Conservation (phyloP, 2,888 invertebrate genomes). For the Dendrolimus pini region DNA sequence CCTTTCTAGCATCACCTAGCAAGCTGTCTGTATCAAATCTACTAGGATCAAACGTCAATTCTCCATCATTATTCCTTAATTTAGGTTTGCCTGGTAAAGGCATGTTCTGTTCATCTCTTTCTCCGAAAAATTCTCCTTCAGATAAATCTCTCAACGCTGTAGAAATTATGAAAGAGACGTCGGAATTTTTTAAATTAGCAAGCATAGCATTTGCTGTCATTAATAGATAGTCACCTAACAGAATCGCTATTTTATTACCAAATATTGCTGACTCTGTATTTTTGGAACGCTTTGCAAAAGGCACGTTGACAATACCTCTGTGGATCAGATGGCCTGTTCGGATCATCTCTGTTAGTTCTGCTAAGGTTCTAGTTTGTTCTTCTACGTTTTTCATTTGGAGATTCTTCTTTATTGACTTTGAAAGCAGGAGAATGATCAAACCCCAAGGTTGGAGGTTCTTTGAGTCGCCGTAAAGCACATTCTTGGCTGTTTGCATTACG, state of each 20-base stretch:
- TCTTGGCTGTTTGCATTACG: conserved; percentile 89
- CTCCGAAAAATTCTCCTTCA: conserved; percentile 88
- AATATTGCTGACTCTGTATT: conserved; percentile 85
- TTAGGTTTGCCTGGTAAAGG: conserved; percentile 81
- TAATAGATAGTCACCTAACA: conserved; percentile 90
- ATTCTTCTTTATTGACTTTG: conserved; percentile 82
- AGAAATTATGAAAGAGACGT: conserved; percentile 89
- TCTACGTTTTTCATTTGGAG: conserved; percentile 77
- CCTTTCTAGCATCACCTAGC: conserved; percentile 78
- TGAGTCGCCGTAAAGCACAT: conserved; percentile 87
- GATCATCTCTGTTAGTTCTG: conserved; percentile 90
- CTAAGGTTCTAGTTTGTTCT: conserved; percentile 59
- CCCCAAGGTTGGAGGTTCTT: conserved; percentile 93
- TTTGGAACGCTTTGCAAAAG: conserved; percentile 71
- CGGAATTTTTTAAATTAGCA: conserved; percentile 82
- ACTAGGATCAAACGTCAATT: conserved; percentile 55
- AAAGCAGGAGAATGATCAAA: conserved; percentile 86
- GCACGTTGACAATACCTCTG: conserved; percentile 74
- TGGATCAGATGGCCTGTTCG: conserved; percentile 90
- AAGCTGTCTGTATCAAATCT: conserved; percentile 54
- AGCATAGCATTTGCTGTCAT: conserved; percentile 88
- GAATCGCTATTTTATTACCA: conserved; percentile 91
- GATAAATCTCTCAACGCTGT: conserved; percentile 87
- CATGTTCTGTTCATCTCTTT: conserved; percentile 85
- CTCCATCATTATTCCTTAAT: conserved; percentile 38